phyloP scores from a whole-genome alignment of 1,140 invertebrate genomes.

The Procambarus clarkii region DNA sequence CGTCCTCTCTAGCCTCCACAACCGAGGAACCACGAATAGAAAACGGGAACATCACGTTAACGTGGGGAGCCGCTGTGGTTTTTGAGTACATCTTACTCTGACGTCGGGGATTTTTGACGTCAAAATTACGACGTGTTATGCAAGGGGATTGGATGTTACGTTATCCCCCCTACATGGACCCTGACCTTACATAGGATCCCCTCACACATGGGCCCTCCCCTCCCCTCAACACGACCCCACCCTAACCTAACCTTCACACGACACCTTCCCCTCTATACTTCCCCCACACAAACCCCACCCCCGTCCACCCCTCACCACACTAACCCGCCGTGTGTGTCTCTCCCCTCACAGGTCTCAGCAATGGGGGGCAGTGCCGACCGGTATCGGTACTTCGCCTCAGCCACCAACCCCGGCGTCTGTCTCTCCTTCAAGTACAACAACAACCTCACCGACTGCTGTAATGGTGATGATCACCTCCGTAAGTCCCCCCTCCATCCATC shows the following conservation, averaged over 20 bases:
- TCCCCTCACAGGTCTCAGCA: constrained; percentile 1
- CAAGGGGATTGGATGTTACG: too few species aligned
- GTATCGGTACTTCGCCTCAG: neutral
- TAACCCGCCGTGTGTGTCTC: neutral
- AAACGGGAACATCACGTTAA: too few species aligned
- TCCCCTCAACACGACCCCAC: neutral
- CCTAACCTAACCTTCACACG: neutral
- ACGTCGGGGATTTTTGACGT: too few species aligned
- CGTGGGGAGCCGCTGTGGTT: too few species aligned
- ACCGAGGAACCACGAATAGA: too few species aligned
- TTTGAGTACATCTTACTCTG: too few species aligned
- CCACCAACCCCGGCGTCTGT: neutral
- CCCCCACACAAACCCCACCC: neutral
- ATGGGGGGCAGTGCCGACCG: neutral
- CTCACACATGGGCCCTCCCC: neutral
- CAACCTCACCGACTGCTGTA: constrained; percentile 2
- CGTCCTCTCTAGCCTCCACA: too few species aligned
- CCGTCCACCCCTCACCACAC: neutral
- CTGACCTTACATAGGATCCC: neutral
- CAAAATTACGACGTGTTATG: too few species aligned
- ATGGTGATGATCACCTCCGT: neutral
- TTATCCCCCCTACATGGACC: neutral
- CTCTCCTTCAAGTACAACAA: neutral
- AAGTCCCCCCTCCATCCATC: neutral
- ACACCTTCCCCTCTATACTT: too few species aligned